Evolutionary conservation across 1,140 invertebrate genomes (phyloP).

Genomic region (Ceratina australensis): DNA sequence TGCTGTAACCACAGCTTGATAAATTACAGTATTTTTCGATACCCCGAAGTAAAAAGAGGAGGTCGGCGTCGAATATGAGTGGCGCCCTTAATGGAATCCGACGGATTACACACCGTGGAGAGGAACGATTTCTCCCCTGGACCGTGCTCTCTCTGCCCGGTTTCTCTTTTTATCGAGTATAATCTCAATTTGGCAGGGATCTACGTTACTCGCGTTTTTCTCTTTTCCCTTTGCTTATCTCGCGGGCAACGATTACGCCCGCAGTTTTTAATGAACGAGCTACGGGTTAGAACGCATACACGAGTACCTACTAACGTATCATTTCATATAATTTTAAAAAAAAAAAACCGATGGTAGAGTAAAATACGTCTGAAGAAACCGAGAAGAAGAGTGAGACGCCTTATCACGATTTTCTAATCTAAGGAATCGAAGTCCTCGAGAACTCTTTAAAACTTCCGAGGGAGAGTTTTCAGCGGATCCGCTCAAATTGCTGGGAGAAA

Average conservation of each 20-base stretch:
- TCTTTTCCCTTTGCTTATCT: background rate
- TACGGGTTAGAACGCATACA: too few relatives aligned
- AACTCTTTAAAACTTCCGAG: background rate
- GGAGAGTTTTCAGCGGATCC: background rate
- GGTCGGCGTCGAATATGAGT: conserved; percentile 42
- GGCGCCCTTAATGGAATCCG: conserved; percentile 57
- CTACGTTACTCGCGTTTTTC: conserved; percentile 1
- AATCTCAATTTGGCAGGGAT: conserved; percentile 53
- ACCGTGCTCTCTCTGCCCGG: background rate
- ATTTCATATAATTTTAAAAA: too few relatives aligned
- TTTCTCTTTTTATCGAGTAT: conserved; percentile 31
- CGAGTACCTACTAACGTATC: too few relatives aligned
- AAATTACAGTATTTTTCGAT: conserved; percentile 60
- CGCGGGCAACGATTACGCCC: conserved; percentile 3
- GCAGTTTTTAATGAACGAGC: conserved; percentile 2
- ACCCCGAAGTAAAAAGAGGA: conserved; percentile 29
- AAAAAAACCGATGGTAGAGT: too few relatives aligned
- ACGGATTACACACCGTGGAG: conserved; percentile 56
- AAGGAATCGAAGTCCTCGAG: too few relatives aligned
- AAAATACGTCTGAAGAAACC: too few relatives aligned
- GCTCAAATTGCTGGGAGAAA: background rate
- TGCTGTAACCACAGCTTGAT: conserved; percentile 49
- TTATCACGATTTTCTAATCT: too few relatives aligned
- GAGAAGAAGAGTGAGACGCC: too few relatives aligned
- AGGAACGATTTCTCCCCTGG: conserved; percentile 44